Conservation (phyloP, 2,113 vertebrate species). For the Natator depressus region DNA sequence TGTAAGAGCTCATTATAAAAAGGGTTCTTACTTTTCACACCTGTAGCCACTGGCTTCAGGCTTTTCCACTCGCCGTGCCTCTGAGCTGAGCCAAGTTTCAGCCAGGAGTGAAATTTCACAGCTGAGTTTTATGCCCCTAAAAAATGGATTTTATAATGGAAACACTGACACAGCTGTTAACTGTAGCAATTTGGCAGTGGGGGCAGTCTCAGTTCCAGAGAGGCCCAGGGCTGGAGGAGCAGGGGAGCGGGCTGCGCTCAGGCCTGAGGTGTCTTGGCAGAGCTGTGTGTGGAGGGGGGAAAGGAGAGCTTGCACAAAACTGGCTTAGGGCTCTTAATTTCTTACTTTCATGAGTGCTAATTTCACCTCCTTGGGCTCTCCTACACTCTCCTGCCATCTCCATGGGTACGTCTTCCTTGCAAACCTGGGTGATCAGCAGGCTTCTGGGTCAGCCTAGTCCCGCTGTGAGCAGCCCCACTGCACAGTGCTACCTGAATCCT, state of each 20-base stretch:
- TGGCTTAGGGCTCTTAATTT: not conserved
- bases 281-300: not conserved
- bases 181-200: not conserved
- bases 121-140: slow-evolving; percentile 43
- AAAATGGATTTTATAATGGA: slow-evolving; percentile 66
- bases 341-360: not conserved
- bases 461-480: not conserved
- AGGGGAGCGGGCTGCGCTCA: not conserved
- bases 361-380: not conserved
- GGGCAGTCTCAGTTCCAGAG: not conserved
- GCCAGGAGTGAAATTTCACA: slow-evolving; percentile 46
- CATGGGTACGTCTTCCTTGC: not conserved
- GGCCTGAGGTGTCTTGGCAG: not conserved
- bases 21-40: slow-evolving; percentile 26
- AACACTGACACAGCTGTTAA: slow-evolving; percentile 50
- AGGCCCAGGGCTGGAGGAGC: not conserved
- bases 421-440: not conserved
- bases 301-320: not conserved
- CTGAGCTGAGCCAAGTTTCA: slow-evolving; percentile 41
- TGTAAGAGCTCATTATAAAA: slow-evolving; percentile 39
- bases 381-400: not conserved
- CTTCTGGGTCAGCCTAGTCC: not conserved
- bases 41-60: slow-evolving; percentile 7
- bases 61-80: slow-evolving; percentile 22
- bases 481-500: not conserved